Evolutionary conservation across 2,888 invertebrate species (phyloP).

Genomic region (Nasonovia ribisnigri): DNA sequence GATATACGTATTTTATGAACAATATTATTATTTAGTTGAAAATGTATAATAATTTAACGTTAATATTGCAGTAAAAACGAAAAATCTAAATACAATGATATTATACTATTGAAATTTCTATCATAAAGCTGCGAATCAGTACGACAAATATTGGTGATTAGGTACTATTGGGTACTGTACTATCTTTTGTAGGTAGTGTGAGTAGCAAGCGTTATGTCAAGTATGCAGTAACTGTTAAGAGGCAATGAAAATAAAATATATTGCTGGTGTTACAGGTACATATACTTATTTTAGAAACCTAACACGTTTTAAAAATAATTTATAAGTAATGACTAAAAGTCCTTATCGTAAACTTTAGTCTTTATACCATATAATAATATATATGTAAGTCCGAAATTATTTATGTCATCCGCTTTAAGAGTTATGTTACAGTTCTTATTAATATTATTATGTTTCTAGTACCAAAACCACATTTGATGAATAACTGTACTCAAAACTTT

Average conservation of each 20-base stretch:
- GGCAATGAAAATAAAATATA: neutral
- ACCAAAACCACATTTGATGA: conserved; percentile 13
- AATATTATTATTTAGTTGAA: neutral
- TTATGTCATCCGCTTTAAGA: conserved; percentile 16
- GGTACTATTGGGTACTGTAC: too few species aligned
- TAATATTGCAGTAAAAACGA: neutral
- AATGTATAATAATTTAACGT: neutral
- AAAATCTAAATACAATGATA: neutral
- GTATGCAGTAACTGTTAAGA: neutral
- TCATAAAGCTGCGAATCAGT: neutral
- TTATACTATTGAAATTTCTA: neutral
- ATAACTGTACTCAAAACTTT: conserved; percentile 40
- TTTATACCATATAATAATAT: neutral
- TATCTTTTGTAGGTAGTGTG: neutral
- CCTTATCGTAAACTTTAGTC: neutral
- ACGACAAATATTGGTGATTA: neutral
- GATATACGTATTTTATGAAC: neutral
- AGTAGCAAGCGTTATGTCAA: neutral
- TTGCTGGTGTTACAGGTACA: neutral
- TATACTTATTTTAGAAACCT: neutral
- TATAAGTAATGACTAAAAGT: neutral
- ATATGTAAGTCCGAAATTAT: neutral
- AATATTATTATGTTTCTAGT: conserved; percentile 19
- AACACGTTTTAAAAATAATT: conserved; percentile 6
- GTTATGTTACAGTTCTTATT: conserved; percentile 15